phyloP scores from a whole-genome alignment of 2,888 invertebrate species.

The Leptarthrus brevirostris region DNA sequence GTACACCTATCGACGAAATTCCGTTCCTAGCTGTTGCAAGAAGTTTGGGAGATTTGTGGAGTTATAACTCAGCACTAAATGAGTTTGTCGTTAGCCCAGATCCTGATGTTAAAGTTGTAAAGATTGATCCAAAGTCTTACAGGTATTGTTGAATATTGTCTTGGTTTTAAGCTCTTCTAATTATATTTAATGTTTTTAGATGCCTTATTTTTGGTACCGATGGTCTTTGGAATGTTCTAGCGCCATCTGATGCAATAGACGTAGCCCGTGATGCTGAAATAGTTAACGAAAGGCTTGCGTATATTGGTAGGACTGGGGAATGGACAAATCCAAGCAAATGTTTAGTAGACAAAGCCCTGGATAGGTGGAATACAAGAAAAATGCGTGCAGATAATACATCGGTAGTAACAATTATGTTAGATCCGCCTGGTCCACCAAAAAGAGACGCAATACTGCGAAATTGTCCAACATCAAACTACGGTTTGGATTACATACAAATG shows the following conservation, averaged over 20 bases:
- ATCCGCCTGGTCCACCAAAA: constrained; percentile 86
- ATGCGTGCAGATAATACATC: constrained; percentile 97
- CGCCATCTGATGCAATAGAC: constrained; percentile 83
- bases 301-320: constrained; percentile 66
- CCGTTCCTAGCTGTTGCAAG: constrained; percentile 97
- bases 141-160: constrained; percentile 66
- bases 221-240: constrained; percentile 96
- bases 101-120: constrained; percentile 91
- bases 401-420: constrained; percentile 88
- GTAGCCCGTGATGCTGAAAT: constrained; percentile 85
- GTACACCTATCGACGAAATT: constrained; percentile 92
- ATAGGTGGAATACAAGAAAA: constrained; percentile 84
- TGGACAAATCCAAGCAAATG: constrained; percentile 94
- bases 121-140: constrained; percentile 81
- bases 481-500: constrained; percentile 57
- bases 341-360: constrained; percentile 84
- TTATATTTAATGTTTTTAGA: constrained; percentile 64
- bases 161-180: not conserved
- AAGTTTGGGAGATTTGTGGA: constrained; percentile 97
- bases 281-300: constrained; percentile 75
- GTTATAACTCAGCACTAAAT: constrained; percentile 90
- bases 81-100: constrained; percentile 98
- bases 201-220: constrained; percentile 97
- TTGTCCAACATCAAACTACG: constrained; percentile 60
- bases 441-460: constrained; percentile 71